These are phyloP conservation scores for Cirrhinus mrigala DNA, from an alignment of 2,797 vertebrate genomes.

Conservation along the genomic window DNA sequence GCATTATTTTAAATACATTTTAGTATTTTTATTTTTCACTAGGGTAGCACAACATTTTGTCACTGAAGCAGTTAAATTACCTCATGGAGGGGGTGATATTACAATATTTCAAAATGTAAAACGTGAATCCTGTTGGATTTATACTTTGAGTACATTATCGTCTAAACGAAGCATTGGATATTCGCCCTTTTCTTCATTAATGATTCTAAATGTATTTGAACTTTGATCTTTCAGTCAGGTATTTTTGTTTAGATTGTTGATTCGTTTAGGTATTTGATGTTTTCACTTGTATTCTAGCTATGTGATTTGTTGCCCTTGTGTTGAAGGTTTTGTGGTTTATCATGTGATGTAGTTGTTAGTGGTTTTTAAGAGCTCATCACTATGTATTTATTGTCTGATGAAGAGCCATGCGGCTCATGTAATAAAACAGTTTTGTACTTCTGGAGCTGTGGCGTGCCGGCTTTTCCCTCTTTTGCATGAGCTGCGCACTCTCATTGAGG, in stretches of 20 bases:
- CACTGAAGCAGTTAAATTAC: neutral
- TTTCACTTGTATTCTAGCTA: neutral
- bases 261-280: neutral
- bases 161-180: neutral
- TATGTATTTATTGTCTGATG: too few species aligned
- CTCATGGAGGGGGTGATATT: neutral
- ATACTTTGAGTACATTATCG: neutral
- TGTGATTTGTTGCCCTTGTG: neutral
- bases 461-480: too few species aligned
- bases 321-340: neutral
- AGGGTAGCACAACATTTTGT: too few species aligned
- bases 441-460: too few species aligned
- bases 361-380: too few species aligned
- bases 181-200: neutral
- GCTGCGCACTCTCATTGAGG: too few species aligned
- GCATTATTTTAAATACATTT: too few species aligned
- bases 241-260: neutral
- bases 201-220: neutral
- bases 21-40: too few species aligned
- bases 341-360: neutral
- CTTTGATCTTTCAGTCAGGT: neutral
- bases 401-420: too few species aligned
- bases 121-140: neutral
- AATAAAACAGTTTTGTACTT: too few species aligned
- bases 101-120: too few species aligned